Conservation (phyloP, 2,113 vertebrate species). For the Poecilia latipinna region DNA sequence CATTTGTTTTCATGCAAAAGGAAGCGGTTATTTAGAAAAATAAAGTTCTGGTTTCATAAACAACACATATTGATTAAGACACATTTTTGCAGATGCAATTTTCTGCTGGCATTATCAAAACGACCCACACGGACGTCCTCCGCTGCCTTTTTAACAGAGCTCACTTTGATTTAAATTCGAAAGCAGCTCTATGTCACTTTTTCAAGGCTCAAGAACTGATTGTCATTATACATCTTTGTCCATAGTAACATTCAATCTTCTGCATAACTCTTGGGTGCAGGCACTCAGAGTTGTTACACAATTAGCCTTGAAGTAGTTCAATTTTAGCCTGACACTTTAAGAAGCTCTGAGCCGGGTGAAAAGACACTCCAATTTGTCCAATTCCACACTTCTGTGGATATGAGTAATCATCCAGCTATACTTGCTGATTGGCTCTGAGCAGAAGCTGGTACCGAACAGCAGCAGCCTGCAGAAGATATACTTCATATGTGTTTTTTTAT, state of each 20-base stretch:
- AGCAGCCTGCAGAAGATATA: conserved; percentile 28
- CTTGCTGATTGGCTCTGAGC: conserved; percentile 64
- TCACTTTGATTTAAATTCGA: conserved; percentile 65
- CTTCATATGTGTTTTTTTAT: conserved; percentile 37
- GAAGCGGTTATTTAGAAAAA: conserved; percentile 38
- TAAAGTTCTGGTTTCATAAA: conserved; percentile 37
- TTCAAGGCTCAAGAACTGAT: conserved; percentile 54
- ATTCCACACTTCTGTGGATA: conserved; percentile 64
- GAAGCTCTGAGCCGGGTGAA: conserved; percentile 61
- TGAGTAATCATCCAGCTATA: conserved; percentile 63
- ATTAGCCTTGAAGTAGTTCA: conserved; percentile 72
- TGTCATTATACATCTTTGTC: conserved; percentile 71
- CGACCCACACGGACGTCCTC: conserved; percentile 19
- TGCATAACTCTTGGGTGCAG: conserved; percentile 62
- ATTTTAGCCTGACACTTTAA: conserved; percentile 60
- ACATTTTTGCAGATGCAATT: conserved; percentile 31
- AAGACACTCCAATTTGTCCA: conserved; percentile 68
- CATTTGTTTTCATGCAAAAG: neutral
- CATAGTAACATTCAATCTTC: conserved; percentile 68
- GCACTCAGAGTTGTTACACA: conserved; percentile 64
- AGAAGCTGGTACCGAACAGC: conserved; percentile 37
- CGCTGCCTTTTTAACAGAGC: conserved; percentile 39
- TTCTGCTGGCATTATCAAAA: conserved; percentile 15
- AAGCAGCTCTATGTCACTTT: conserved; percentile 37
- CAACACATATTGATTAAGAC: conserved; percentile 42